These are phyloP conservation scores for Psix sp. DNA, from an alignment of 1,140 invertebrate genomes.

Conservation along the genomic window DNA sequence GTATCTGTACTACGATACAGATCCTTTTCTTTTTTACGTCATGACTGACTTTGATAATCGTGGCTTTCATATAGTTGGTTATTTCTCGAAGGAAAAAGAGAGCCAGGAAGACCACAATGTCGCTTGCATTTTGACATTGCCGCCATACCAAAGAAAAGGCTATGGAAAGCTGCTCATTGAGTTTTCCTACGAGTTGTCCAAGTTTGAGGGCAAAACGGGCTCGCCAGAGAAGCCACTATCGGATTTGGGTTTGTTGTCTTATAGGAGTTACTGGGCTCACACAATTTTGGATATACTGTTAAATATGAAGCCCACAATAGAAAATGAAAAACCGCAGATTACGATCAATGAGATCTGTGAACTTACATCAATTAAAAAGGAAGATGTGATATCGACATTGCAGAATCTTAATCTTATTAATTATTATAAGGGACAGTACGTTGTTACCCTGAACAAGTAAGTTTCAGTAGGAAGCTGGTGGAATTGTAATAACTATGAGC, in stretches of 20 bases:
- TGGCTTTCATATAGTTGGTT: constrained; percentile 98
- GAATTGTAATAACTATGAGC: too few species aligned
- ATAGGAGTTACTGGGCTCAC: constrained; percentile 96
- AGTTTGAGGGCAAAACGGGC: constrained; percentile 97
- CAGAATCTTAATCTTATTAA: constrained; percentile 98
- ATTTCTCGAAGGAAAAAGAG: constrained; percentile 99
- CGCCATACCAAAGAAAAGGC: constrained; percentile 98
- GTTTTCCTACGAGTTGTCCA: constrained; percentile 98
- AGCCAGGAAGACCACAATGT: constrained; percentile 99
- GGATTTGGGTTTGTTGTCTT: constrained; percentile 94
- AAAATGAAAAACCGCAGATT: constrained; percentile 94
- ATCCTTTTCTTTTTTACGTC: constrained; percentile 99
- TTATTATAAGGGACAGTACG: constrained; percentile 99
- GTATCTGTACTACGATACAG: constrained; percentile 99
- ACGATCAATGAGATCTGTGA: constrained; percentile 99
- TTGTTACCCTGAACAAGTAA: constrained; percentile 92
- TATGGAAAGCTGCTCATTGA: constrained; percentile 99
- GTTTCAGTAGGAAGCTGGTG: too few species aligned
- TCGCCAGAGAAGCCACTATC: constrained; percentile 97
- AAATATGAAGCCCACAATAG: constrained; percentile 86
- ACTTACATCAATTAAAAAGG: constrained; percentile 98
- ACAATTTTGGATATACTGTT: constrained; percentile 95
- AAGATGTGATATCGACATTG: constrained; percentile 98
- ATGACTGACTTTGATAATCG: constrained; percentile 95
- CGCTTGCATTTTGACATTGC: constrained; percentile 98